phyloP scores from a whole-genome alignment of 2,797 vertebrate genomes.

The Dendrocincla fuliginosa region DNA sequence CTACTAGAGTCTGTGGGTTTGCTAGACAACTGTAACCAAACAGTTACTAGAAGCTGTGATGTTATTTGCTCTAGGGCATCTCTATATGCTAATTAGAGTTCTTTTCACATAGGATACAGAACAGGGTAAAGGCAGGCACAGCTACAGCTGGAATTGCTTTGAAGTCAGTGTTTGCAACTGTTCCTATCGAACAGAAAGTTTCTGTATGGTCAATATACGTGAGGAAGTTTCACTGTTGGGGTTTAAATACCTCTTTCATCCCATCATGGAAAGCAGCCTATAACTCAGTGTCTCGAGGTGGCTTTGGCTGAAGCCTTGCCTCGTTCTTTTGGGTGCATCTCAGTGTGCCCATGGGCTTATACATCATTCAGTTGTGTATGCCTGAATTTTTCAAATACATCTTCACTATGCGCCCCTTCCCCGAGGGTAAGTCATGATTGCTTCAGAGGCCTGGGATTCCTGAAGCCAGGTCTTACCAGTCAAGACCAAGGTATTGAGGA shows the following conservation, averaged over 20 bases:
- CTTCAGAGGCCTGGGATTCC: background rate
- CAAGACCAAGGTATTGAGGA: background rate
- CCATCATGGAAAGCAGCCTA: rapidly evolving
- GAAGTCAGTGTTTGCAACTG: background rate
- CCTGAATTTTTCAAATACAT: background rate
- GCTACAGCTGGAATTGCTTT: background rate
- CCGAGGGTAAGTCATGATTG: background rate
- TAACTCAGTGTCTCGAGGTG: background rate
- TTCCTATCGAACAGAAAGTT: background rate
- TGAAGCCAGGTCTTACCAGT: background rate
- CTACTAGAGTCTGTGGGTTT: background rate
- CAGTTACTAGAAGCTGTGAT: background rate
- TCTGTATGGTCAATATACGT: background rate
- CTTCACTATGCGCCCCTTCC: rapidly evolving
- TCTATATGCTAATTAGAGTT: background rate
- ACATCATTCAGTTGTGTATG: background rate
- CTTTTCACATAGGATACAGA: background rate
- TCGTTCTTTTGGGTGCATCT: background rate
- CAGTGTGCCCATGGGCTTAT: background rate
- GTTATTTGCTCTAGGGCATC: background rate
- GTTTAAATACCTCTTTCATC: background rate
- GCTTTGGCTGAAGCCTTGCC: background rate
- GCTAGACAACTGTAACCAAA: background rate
- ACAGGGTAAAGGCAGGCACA: background rate
- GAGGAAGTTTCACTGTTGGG: background rate